Percentiles rank a stretch among this genome's conserved stretches.
Conservation (phyloP, 2,113 vertebrate species). For the Gallinago media region DNA sequence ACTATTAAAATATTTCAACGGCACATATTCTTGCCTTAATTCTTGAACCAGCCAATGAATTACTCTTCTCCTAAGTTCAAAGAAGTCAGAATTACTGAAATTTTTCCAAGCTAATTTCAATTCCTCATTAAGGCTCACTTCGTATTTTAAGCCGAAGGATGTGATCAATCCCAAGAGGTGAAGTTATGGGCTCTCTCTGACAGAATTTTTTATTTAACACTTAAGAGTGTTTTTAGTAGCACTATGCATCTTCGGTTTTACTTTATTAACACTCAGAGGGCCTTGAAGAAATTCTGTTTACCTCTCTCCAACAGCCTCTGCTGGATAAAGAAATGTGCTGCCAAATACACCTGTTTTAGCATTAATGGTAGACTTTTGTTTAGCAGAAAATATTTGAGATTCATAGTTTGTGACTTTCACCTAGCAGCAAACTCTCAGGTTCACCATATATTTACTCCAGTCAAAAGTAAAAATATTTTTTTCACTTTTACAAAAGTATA, state of each 20-base stretch:
- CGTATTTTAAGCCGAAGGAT: conserved; percentile 67
- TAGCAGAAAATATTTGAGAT: conserved; percentile 5
- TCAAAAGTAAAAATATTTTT: background rate
- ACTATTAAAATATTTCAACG: conserved; percentile 65
- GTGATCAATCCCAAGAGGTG: conserved; percentile 71
- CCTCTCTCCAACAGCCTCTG: conserved; percentile 11
- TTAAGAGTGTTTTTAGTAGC: conserved; percentile 68
- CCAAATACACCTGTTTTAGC: conserved; percentile 10
- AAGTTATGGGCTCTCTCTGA: conserved; percentile 57
- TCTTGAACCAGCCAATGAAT: conserved; percentile 47
- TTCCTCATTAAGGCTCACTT: conserved; percentile 75
- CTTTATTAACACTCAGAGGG: conserved; percentile 59
- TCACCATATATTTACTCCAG: background rate
- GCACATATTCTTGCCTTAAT: conserved; percentile 55
- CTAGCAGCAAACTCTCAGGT: background rate
- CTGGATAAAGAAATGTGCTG: background rate
- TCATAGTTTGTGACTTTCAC: background rate
- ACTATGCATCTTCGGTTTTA: conserved; percentile 48
- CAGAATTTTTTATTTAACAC: conserved; percentile 73
- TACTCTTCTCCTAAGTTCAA: conserved; percentile 68
- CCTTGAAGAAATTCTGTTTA: conserved; percentile 50
- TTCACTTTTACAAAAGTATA: background rate
- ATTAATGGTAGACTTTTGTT: background rate
- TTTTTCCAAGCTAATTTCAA: conserved; percentile 64
- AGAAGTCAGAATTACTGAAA: conserved; percentile 69